These are phyloP conservation scores for Pipistrellus pipistrellus DNA, from an alignment of 2,797 vertebrate genomes.

Conservation along the genomic window DNA sequence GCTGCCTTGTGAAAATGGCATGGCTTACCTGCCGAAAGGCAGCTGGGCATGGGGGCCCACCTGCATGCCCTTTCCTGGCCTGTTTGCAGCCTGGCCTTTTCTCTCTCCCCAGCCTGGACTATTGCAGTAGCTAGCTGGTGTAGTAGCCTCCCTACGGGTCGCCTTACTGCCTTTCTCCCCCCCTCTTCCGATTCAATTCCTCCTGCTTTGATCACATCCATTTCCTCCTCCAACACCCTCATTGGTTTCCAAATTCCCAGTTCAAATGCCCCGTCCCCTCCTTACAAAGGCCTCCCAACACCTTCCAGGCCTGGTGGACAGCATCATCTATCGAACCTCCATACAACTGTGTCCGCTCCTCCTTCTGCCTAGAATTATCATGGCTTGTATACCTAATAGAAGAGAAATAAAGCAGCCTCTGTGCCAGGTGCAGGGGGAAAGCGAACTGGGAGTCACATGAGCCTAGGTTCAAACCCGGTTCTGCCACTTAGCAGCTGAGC, in stretches of 20 bases:
- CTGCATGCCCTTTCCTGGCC: background rate
- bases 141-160: rapidly evolving
- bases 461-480: background rate
- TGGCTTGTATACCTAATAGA: background rate
- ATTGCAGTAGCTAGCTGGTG: background rate
- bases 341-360: rapidly evolving
- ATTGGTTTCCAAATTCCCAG: background rate
- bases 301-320: background rate
- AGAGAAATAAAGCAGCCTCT: background rate
- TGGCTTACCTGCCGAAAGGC: background rate
- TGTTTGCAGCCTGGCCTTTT: too few species aligned
- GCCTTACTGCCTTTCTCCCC: background rate
- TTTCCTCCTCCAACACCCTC: background rate
- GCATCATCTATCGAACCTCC: background rate
- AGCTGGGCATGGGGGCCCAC: background rate
- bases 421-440: background rate
- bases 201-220: background rate
- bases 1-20: background rate
- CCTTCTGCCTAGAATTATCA: background rate
- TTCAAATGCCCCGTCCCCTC: background rate
- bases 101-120: background rate
- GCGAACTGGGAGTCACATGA: rapidly evolving
- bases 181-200: background rate
- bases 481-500: background rate
- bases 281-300: background rate